A percentile compares a stretch with the other conserved stretches of the same genome.
Evolutionary conservation across 2,797 vertebrate species (phyloP).

Genomic region (Epinephelus malabaricus): DNA sequence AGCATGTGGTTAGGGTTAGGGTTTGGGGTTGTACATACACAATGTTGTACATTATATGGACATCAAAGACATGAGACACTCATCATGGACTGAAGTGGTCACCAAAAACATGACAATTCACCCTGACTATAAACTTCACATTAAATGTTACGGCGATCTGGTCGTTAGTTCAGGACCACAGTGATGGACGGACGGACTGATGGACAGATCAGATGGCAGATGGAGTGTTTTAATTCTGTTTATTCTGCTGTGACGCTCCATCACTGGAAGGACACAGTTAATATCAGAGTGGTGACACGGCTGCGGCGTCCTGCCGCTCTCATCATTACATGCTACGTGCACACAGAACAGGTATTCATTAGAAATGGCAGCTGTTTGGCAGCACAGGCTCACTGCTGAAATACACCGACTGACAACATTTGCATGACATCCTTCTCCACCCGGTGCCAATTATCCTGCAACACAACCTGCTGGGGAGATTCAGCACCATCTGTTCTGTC

Average conservation of each 20-base stretch:
- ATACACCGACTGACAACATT: constrained; percentile 28
- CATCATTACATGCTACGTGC: constrained; percentile 4
- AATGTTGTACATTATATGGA: no score
- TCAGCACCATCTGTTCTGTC: neutral
- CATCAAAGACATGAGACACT: no score
- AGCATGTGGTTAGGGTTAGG: no score
- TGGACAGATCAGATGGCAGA: constrained; percentile 2
- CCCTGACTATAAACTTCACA: no score
- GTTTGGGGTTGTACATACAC: no score
- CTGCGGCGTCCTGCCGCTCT: neutral
- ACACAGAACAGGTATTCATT: constrained; percentile 6
- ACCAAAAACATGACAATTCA: no score
- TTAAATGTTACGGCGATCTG: no score
- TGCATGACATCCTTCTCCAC: constrained; percentile 19
- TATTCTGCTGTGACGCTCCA: no score
- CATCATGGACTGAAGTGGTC: no score
- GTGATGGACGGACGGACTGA: no score
- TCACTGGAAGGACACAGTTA: neutral
- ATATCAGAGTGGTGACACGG: neutral
- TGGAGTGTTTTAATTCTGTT: neutral
- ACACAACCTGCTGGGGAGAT: constrained; percentile 33
- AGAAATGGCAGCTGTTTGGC: constrained; percentile 41
- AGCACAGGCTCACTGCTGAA: constrained; percentile 7
- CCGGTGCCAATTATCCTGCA: constrained; percentile 36
- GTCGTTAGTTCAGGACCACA: no score